phyloP scores from a whole-genome alignment of 2,888 invertebrate species.

The Lamellibrachia satsuma region DNA sequence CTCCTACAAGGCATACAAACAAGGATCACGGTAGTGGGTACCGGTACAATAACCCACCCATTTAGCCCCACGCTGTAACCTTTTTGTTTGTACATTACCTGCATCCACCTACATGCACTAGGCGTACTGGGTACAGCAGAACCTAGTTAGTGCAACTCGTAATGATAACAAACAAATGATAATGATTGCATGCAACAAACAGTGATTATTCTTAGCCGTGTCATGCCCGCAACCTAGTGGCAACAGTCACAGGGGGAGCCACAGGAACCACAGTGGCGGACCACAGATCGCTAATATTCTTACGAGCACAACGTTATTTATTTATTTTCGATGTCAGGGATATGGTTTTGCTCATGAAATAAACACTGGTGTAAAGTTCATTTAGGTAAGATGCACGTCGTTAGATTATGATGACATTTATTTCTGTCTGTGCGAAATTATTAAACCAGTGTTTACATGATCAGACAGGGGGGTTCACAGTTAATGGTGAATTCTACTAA shows the following conservation, averaged over 20 bases:
- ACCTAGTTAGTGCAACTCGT: neutral
- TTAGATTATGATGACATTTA: neutral
- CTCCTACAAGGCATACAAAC: neutral
- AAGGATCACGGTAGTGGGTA: neutral
- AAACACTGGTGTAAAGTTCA: neutral
- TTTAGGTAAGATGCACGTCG: neutral
- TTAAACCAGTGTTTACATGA: neutral
- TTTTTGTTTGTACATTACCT: neutral
- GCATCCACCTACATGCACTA: too few relatives aligned
- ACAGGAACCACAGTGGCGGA: neutral
- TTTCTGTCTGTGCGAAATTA: neutral
- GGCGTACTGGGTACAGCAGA: neutral
- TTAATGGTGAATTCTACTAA: neutral
- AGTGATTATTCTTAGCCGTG: neutral
- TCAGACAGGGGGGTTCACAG: neutral
- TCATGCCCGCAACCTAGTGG: neutral
- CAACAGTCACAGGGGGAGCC: neutral
- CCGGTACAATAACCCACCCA: neutral
- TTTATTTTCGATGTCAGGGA: neutral
- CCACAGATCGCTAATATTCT: neutral
- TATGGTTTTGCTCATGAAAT: neutral
- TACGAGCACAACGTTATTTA: neutral
- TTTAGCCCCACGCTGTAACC: neutral
- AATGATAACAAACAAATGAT: neutral
- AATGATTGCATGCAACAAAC: neutral